These are phyloP conservation scores for Octopus sinensis DNA, from an alignment of 1,140 invertebrate genomes.

Conservation along the genomic window DNA sequence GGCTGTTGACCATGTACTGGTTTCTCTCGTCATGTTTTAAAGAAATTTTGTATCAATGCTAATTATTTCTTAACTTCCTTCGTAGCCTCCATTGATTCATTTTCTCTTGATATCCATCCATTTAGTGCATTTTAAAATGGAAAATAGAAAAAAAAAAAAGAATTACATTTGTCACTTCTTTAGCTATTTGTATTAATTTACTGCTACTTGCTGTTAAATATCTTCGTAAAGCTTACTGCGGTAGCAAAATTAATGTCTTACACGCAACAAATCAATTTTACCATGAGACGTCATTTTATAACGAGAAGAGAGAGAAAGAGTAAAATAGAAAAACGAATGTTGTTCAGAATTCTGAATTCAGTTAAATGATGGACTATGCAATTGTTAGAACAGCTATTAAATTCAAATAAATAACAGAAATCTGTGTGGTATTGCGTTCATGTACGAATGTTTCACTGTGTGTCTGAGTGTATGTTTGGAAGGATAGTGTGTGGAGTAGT, in stretches of 20 bases:
- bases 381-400: slow-evolving; percentile 4
- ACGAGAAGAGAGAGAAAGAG: too few species aligned
- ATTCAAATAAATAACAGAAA: neutral
- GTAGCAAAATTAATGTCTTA: too few species aligned
- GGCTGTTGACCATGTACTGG: too few species aligned
- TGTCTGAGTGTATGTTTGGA: too few species aligned
- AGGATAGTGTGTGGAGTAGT: too few species aligned
- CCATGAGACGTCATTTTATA: neutral
- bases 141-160: too few species aligned
- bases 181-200: neutral
- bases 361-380: too few species aligned
- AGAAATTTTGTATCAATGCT: neutral
- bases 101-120: slow-evolving; percentile 9
- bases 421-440: neutral
- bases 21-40: too few species aligned
- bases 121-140: neutral
- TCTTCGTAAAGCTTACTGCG: neutral
- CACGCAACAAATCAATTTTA: neutral
- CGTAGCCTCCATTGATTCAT: neutral
- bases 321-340: too few species aligned
- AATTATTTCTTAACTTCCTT: neutral
- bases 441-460: neutral
- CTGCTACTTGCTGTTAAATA: neutral
- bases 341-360: too few species aligned
- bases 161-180: neutral